Evolutionary conservation across 2,888 invertebrate genomes (phyloP).

Genomic region (Eupithecia abbreviata): DNA sequence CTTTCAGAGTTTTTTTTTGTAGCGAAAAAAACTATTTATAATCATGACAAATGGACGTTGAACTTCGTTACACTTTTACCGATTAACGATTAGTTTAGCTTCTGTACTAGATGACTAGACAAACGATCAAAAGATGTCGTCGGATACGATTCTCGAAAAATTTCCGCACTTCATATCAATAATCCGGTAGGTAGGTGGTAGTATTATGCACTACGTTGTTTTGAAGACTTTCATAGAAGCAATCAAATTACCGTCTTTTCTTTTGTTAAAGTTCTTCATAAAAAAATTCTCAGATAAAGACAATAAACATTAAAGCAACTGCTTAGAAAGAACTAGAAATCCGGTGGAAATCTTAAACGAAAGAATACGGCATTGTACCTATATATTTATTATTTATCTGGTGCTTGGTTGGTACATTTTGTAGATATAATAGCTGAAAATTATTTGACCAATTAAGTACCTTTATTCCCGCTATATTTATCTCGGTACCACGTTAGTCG

Average conservation of each 20-base stretch:
- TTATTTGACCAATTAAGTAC: not conserved
- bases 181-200: not conserved
- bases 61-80: slow-evolving; percentile 70
- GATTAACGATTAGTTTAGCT: slow-evolving; percentile 62
- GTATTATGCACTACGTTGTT: not conserved
- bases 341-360: slow-evolving; percentile 23
- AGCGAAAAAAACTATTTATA: slow-evolving; percentile 55
- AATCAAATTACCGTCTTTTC: not conserved
- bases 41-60: slow-evolving; percentile 52
- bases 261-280: not conserved
- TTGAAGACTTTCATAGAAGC: not conserved
- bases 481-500: not conserved
- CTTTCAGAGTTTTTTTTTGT: slow-evolving; percentile 39
- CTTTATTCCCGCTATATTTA: not conserved
- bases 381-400: not conserved
- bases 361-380: slow-evolving; percentile 13
- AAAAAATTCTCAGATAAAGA: slow-evolving; percentile 50
- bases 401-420: not conserved
- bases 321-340: not conserved
- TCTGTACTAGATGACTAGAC: slow-evolving; percentile 32
- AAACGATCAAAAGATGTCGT: not conserved
- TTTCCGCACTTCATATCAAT: not conserved
- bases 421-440: not conserved
- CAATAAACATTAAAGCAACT: slow-evolving; percentile 11
- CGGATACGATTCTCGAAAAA: not conserved